Evolutionary conservation across 2,888 invertebrate species (phyloP), one percentile per base, ranked within the genome.

Genomic region (Drosophila demipolita): DNA sequence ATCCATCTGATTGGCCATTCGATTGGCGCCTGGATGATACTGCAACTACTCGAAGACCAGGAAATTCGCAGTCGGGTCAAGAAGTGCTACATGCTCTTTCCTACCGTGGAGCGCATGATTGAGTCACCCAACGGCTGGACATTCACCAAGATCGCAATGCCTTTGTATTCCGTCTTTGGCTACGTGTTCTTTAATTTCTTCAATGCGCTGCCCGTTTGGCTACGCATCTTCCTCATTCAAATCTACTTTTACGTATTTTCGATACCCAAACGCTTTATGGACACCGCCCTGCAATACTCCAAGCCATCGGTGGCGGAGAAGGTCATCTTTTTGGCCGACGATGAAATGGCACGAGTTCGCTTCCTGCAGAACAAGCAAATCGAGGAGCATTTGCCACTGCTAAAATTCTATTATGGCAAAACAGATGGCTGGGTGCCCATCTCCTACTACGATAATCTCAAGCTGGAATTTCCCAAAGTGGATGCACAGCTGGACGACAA

Each of bases 1-100:
- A 92, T 99, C 48, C 96, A 97, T 92, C 93, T 98, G 45, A 94
- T 98, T 81, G 98, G 97, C 2, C 98, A 99, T 94, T 98, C 98
- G 0, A 97, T 98, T 89, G 99, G 99, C 5, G 95, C 96, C 61
- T 97, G 98, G 95, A 95, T 98, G 89, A 94, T 96, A 73, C 91
- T 98, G 66, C 96, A 98, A 90, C 91, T 97, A 57, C 90, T 97
- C 35, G 94, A 96, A 78, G 93, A 95, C 75, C 93, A 85, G 7
- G 91, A 93, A 36, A 92, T 96, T 85, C 92, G 94, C 83, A 86
- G 93, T 35, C 94, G 94, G 82, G 91, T 96, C 40, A 92, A 94
- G n/a, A 95, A 95, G 78, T 94, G 95, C 71, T 96, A 96, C 92
- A 93, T 98, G 75, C 93, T 99, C 3, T 98, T 98, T 93, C 98